Evolutionary conservation across 2,113 vertebrate species (phyloP).

Genomic region (Malurus melanocephalus): DNA sequence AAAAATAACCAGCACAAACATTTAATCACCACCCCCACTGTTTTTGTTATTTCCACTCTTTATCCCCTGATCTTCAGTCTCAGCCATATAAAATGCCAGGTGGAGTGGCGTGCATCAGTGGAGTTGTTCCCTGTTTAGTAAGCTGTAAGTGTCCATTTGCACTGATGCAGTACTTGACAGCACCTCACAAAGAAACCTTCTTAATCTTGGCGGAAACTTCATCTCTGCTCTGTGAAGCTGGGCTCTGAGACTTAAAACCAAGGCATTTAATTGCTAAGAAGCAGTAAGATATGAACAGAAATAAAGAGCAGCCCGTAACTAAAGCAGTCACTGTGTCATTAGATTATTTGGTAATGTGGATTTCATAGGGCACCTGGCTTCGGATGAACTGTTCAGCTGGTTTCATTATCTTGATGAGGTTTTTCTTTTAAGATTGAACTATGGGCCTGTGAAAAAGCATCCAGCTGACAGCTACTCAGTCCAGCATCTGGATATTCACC

Average conservation of each 20-base stretch:
- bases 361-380: neutral
- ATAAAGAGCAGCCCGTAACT: neutral
- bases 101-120: neutral
- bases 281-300: neutral
- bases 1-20: neutral
- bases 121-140: constrained; percentile 35
- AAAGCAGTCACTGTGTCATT: neutral
- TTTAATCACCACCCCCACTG: neutral
- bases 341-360: neutral
- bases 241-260: constrained; percentile 25
- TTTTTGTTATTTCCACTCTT: neutral
- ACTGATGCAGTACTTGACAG: neutral
- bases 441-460: neutral
- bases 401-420: neutral
- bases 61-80: neutral
- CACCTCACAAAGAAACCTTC: constrained; percentile 36
- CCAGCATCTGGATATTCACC: neutral
- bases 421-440: neutral
- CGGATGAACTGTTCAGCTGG: neutral
- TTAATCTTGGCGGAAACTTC: constrained; percentile 13
- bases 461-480: neutral
- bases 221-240: constrained; percentile 2
- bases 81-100: constrained; percentile 1
- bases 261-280: constrained; percentile 20
- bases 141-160: constrained; percentile 34